Conservation (phyloP, 2,888 invertebrate genomes). For the Drosophila setosimentum region DNA sequence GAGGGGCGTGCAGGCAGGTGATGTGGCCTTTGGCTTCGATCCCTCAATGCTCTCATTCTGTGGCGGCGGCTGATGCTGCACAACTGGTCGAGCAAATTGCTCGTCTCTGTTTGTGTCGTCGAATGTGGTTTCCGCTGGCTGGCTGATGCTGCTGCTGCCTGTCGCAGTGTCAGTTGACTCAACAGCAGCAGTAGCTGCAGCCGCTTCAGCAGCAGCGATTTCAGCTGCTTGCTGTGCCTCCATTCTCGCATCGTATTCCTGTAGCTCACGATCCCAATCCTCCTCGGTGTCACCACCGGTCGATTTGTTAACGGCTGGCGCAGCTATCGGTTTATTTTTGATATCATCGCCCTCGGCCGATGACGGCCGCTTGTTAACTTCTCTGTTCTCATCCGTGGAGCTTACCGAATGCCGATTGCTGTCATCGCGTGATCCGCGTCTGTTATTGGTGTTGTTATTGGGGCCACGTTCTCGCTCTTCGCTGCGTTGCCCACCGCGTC, state of each 20-base stretch:
- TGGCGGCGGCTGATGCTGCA: slow-evolving; percentile 1
- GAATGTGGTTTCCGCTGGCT: neutral
- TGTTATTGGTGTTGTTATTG: slow-evolving; percentile 50
- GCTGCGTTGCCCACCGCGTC: slow-evolving; percentile 57
- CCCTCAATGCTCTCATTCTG: slow-evolving; percentile 19
- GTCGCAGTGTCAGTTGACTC: neutral
- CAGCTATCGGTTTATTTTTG: slow-evolving; percentile 34
- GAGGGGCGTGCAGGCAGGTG: slow-evolving; percentile 76
- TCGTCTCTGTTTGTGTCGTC: slow-evolving; percentile 2
- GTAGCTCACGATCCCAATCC: slow-evolving; percentile 84
- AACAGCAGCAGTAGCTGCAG: slow-evolving; percentile 1
- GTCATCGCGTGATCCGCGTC: slow-evolving; percentile 66
- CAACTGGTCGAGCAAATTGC: slow-evolving; percentile 48
- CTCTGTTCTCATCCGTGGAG: slow-evolving; percentile 60
- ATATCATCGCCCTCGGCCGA: slow-evolving; percentile 33
- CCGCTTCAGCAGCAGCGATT: slow-evolving; percentile 20
- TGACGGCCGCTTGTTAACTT: slow-evolving; percentile 19
- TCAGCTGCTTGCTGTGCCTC: slow-evolving; percentile 56
- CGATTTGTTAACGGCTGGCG: slow-evolving; percentile 14
- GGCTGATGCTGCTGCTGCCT: slow-evolving; percentile 1
- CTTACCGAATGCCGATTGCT: slow-evolving; percentile 66
- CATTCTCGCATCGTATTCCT: slow-evolving; percentile 80
- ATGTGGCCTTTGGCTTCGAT: slow-evolving; percentile 48
- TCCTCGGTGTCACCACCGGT: slow-evolving; percentile 82
- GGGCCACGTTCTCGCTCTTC: slow-evolving; percentile 67